phyloP scores from a whole-genome alignment of 2,888 invertebrate genomes.

The Torymus tubicola region DNA sequence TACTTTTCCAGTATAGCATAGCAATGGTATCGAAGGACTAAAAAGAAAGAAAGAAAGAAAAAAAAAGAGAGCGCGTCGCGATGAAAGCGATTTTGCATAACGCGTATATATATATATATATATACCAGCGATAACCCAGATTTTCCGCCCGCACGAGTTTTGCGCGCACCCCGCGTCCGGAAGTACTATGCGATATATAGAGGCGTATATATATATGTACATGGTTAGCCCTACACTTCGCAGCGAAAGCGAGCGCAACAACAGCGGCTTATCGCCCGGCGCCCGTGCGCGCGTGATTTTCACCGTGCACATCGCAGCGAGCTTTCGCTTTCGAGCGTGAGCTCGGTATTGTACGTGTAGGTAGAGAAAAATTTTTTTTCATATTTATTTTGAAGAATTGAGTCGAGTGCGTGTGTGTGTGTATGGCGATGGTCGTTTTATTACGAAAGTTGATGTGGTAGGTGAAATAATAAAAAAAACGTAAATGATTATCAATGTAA shows the following conservation, averaged over 20 bases:
- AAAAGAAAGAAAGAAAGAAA: constrained; percentile 35
- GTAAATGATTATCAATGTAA: too few relatives aligned
- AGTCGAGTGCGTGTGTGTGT: too few relatives aligned
- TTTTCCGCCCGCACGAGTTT: constrained; percentile 65
- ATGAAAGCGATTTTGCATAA: constrained; percentile 59
- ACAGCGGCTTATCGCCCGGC: constrained; percentile 4
- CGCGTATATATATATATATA: too few relatives aligned
- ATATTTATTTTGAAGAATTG: too few relatives aligned
- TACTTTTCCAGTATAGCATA: constrained; percentile 7
- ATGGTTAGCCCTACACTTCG: not conserved
- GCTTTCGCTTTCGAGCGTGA: constrained; percentile 39
- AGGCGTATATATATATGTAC: too few relatives aligned
- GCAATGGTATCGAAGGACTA: not conserved
- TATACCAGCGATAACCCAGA: constrained; percentile 64
- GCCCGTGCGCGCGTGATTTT: constrained; percentile 18
- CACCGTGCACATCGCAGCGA: constrained; percentile 4
- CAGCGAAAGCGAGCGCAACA: constrained; percentile 44
- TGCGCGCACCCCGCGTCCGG: not conserved
- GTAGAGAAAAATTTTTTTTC: too few relatives aligned
- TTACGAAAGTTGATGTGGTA: too few relatives aligned
- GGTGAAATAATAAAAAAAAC: too few relatives aligned
- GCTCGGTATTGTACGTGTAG: constrained; percentile 14
- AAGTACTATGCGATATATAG: constrained; percentile 9
- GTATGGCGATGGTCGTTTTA: too few relatives aligned
- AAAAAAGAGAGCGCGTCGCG: constrained; percentile 49